phyloP scores from a whole-genome alignment of 1,140 invertebrate genomes.

The Camponotus floridanus region DNA sequence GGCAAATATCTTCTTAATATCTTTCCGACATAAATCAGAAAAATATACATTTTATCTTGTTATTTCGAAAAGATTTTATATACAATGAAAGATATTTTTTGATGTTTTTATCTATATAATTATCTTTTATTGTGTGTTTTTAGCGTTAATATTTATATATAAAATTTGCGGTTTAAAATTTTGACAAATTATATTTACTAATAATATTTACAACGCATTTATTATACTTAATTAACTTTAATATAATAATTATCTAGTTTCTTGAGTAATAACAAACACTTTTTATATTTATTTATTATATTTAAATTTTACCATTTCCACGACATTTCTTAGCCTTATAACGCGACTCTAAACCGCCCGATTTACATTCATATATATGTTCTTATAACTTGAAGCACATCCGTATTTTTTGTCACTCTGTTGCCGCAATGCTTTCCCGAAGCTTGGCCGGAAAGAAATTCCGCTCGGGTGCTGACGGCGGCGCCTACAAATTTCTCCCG shows the following conservation, averaged over 20 bases:
- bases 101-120: background rate
- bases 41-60: background rate
- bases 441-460: constrained; percentile 37
- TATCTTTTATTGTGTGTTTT: background rate
- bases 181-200: no score
- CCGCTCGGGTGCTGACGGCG: constrained; percentile 24
- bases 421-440: constrained; percentile 8
- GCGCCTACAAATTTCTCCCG: constrained; percentile 55
- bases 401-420: constrained; percentile 15
- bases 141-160: background rate
- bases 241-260: background rate
- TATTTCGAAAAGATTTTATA: background rate
- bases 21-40: background rate
- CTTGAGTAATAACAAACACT: background rate
- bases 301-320: background rate
- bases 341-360: background rate
- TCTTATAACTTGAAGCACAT: constrained; percentile 1
- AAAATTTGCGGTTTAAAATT: background rate
- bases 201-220: background rate
- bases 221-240: background rate
- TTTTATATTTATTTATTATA: background rate
- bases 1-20: background rate
- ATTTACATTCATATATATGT: background rate
- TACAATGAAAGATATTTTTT: background rate
- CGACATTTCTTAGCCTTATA: background rate